Evolutionary conservation across 2,888 invertebrate genomes (phyloP), one percentile per base, ranked within the genome.

Genomic region (Brachyptera putata): DNA sequence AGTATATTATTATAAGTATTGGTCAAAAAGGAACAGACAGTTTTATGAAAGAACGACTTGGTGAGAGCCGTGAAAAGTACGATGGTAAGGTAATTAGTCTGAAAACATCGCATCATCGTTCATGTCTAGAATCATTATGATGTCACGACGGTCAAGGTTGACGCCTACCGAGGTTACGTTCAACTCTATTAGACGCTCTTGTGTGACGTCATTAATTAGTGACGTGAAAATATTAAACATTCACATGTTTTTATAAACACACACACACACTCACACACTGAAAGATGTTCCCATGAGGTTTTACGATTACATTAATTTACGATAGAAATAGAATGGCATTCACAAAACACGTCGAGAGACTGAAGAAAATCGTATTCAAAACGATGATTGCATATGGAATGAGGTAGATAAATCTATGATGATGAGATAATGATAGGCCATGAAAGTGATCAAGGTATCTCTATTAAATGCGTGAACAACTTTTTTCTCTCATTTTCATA

Each of bases 261-360:
- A n/a, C n/a, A n/a, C n/a, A 41, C 9, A n/a, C 41, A 21, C 21
- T 18, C 41, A 14, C 3, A 16, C 37, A 21, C 4, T 16, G 5
- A 41, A 21, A 41, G 16, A 14, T 21, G 7, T 7, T 14, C 41
- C 21, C 41, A 21, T 41, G 41, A 18, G 16, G 21, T 41, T 41
- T 41, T 11, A 41, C 21, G 41, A 41, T 41, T 41, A 41, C 16
- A 41, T 41, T 41, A 41, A 41, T 41, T 41, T 41, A 5, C n/a
- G n/a, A n/a, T n/a, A n/a, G n/a, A n/a, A n/a, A 41, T 21, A 41
- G 41, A 41, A 41, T 41, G 41, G 41, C 41, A 41, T 41, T 41
- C 41, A 18, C n/a, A 5, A 41, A n/a, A 41, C 41, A 41, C 5
- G 41, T 41, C n/a, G 41, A 7, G 16, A 5, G 18, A 16, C 21